Evolutionary conservation across 64 coral and sea anemone species (phyloP).

Genomic region (Montipora foliosa): DNA sequence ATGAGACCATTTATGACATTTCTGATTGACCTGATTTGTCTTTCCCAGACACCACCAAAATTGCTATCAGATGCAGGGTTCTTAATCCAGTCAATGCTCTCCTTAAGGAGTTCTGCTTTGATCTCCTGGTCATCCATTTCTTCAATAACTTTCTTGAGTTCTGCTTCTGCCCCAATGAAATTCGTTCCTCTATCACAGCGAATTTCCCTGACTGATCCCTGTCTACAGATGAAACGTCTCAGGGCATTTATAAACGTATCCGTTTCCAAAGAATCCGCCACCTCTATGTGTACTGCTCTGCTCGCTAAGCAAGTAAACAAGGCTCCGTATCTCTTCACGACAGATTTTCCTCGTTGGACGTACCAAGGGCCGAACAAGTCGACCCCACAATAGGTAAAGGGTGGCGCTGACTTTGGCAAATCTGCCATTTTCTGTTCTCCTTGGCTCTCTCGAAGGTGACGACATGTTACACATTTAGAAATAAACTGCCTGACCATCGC

Average conservation of each 20-base stretch:
- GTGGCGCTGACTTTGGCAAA: constrained; percentile 50
- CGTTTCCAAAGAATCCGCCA: constrained; percentile 49
- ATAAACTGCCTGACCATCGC: constrained; percentile 46
- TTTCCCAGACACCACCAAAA: constrained; percentile 70
- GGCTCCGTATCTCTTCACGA: constrained; percentile 55
- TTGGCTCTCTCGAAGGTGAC: constrained; percentile 9
- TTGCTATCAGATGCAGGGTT: constrained; percentile 52
- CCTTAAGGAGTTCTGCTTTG: constrained; percentile 58
- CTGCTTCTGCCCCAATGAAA: not conserved
- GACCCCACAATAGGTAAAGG: constrained; percentile 55
- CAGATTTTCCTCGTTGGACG: constrained; percentile 11
- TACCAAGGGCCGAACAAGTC: constrained; percentile 39
- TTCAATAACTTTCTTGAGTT: no score
- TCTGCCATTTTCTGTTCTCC: constrained; percentile 75
- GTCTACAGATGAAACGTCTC: not conserved
- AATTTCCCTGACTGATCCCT: constrained; percentile 15
- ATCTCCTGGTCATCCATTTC: constrained; percentile 62
- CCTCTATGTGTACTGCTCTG: constrained; percentile 44
- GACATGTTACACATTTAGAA: constrained; percentile 61
- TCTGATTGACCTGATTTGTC: constrained; percentile 68
- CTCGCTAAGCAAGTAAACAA: constrained; percentile 18
- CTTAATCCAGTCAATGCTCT: constrained; percentile 63
- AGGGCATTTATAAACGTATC: constrained; percentile 9
- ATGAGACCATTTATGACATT: constrained; percentile 49
- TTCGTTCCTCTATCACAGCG: constrained; percentile 39